Conservation (phyloP, 2,797 vertebrate species). For the Pipistrellus kuhlii region DNA sequence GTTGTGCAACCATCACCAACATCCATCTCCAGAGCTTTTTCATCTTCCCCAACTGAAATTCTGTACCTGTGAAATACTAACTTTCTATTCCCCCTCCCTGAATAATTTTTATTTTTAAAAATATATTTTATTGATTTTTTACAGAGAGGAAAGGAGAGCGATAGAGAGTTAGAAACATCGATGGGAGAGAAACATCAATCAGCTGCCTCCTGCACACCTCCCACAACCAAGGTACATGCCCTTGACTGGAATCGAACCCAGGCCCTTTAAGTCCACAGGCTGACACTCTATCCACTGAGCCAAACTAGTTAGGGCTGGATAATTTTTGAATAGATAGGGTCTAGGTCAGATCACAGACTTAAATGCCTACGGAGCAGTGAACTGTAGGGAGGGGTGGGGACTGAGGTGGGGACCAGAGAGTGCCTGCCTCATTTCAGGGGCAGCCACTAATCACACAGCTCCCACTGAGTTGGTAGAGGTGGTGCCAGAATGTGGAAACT, state of each 20-base stretch:
- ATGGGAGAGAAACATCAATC: too few relatives aligned
- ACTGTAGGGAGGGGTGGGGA: neutral
- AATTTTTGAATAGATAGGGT: neutral
- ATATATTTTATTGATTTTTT: too few relatives aligned
- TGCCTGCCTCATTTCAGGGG: neutral
- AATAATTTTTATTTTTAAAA: too few relatives aligned
- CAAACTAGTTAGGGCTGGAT: neutral
- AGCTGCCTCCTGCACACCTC: too few relatives aligned
- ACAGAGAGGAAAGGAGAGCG: too few relatives aligned
- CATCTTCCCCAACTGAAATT: neutral
- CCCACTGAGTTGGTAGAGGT: neutral
- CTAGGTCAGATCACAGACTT: neutral
- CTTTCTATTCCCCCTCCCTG: neutral
- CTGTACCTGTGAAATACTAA: neutral
- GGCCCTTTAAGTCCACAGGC: too few relatives aligned
- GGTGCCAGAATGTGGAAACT: neutral
- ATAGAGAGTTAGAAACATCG: too few relatives aligned
- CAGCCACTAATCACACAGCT: neutral
- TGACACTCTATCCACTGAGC: too few relatives aligned
- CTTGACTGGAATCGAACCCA: too few relatives aligned
- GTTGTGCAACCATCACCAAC: neutral
- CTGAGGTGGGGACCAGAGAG: neutral
- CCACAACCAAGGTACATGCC: too few relatives aligned
- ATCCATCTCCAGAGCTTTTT: neutral
- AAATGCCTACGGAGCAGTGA: neutral